Conservation (phyloP, 1,140 invertebrate genomes). For the Cylas formicarius region DNA sequence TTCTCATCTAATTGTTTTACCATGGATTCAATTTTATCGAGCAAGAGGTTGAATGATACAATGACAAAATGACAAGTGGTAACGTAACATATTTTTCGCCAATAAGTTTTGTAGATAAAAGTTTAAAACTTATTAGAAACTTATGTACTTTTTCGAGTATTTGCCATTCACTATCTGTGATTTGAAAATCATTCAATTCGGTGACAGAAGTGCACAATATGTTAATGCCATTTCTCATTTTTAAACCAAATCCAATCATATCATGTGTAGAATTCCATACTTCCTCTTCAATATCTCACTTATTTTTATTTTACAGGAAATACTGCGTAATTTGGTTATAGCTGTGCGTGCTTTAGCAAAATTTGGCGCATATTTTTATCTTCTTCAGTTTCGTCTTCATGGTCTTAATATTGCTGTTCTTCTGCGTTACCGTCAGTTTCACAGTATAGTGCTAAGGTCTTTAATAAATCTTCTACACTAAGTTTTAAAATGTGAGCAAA, state of each 20-base stretch:
- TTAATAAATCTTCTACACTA: conserved; percentile 3
- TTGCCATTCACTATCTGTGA: conserved; percentile 30
- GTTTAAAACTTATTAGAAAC: conserved; percentile 37
- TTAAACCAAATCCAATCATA: conserved; percentile 22
- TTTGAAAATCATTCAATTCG: conserved; percentile 33
- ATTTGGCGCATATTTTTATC: conserved; percentile 19
- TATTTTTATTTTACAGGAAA: conserved; percentile 34
- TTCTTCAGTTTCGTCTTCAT: conserved; percentile 24
- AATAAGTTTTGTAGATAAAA: conserved; percentile 30
- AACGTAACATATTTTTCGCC: conserved; percentile 38
- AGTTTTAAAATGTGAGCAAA: conserved; percentile 14
- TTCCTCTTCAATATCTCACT: conserved; percentile 23
- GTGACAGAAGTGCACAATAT: conserved; percentile 30
- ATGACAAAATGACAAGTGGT: conserved; percentile 33
- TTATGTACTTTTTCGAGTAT: conserved; percentile 34
- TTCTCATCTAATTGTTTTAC: conserved; percentile 31
- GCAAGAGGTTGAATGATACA: conserved; percentile 36
- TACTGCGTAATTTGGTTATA: conserved; percentile 27
- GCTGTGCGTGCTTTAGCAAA: conserved; percentile 31
- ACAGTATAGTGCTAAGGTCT: conserved; percentile 1
- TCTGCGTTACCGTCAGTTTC: conserved; percentile 19
- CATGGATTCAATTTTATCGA: conserved; percentile 38
- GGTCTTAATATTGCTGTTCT: no score
- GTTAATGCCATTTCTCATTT: no score
- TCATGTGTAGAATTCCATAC: conserved; percentile 26